Evolutionary conservation across 2,797 vertebrate species (phyloP).

Genomic region (Halcyon smyrnensis): DNA sequence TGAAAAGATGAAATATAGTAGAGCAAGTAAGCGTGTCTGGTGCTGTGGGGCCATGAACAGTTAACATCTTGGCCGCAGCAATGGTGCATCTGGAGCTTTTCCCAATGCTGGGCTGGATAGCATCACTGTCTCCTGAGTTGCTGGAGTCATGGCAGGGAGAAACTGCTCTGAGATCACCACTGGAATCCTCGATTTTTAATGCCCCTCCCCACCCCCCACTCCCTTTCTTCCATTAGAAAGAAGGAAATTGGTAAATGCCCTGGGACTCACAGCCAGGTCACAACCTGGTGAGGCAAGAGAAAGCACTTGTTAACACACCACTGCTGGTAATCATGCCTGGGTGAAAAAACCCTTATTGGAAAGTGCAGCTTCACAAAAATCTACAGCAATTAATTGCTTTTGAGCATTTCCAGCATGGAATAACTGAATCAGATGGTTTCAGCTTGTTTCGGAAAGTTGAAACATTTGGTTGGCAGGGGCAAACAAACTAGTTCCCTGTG

Average conservation of each 20-base stretch:
- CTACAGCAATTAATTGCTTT: neutral
- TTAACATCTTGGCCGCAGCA: neutral
- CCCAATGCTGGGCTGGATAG: constrained; percentile 43
- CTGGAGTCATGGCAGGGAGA: neutral
- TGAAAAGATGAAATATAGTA: neutral
- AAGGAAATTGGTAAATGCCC: constrained; percentile 6
- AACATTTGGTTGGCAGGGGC: neutral
- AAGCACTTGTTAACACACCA: neutral
- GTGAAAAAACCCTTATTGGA: neutral
- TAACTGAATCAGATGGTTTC: neutral
- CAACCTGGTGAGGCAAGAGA: neutral
- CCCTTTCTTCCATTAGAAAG: neutral
- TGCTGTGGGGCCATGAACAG: neutral
- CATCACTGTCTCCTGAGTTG: constrained; percentile 7
- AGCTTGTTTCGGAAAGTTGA: neutral
- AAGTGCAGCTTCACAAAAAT: neutral
- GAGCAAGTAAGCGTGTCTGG: neutral
- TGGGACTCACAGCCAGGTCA: neutral
- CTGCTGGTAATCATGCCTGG: neutral
- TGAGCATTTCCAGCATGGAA: neutral
- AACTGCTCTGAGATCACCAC: constrained; percentile 58
- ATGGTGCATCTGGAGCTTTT: constrained; percentile 40
- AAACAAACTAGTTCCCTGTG: neutral
- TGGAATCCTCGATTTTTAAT: constrained; percentile 4
- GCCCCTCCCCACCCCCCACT: neutral